Percentiles rank a stretch among this genome's conserved stretches.
Evolutionary conservation across 2,113 vertebrate species (phyloP).

Genomic region (Stigmatopora nigra): DNA sequence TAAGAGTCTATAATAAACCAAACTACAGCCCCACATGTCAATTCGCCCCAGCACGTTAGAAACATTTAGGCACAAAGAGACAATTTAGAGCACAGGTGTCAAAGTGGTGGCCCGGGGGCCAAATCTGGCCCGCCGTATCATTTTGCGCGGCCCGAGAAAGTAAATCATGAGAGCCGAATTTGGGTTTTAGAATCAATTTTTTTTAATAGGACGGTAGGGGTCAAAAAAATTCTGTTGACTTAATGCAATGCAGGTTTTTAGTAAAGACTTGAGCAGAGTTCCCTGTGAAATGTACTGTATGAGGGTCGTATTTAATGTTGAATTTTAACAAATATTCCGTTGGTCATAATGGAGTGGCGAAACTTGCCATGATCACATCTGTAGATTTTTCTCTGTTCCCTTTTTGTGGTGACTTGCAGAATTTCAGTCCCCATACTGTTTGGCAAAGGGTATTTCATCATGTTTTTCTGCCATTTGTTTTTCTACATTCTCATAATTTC

Average conservation of each 20-base stretch:
- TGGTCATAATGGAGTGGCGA: background rate
- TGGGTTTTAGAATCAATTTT: no score
- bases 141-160: no score
- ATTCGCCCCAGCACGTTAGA: no score
- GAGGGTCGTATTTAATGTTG: background rate
- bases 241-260: background rate
- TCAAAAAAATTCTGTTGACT: background rate
- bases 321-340: background rate
- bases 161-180: no score
- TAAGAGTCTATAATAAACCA: no score
- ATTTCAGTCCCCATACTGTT: background rate
- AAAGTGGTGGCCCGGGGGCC: no score
- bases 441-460: conserved; percentile 31
- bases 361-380: background rate
- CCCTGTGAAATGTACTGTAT: background rate
- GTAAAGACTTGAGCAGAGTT: background rate
- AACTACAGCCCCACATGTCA: no score
- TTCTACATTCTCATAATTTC: conserved; percentile 12
- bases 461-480: conserved; percentile 8
- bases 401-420: conserved; percentile 28
- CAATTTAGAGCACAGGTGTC: no score
- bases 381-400: conserved; percentile 14
- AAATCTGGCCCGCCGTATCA: no score
- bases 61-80: no score
- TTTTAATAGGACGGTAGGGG: background rate